Conservation (phyloP, 1,140 invertebrate genomes). For the Drosophila virilis region DNA sequence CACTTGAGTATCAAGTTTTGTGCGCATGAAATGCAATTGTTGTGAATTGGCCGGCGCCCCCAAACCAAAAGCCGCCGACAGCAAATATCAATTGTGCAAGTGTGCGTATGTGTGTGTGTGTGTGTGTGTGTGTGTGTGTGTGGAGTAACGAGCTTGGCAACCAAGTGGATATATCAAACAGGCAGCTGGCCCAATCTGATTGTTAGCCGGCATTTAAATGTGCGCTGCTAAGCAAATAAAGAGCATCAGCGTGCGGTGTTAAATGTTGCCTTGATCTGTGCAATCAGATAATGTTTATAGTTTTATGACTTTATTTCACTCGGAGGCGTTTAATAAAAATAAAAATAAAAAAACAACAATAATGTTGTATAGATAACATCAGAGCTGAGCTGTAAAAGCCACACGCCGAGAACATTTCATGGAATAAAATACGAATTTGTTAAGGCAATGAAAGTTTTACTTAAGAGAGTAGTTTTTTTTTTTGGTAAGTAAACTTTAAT, state of each 20-base stretch:
- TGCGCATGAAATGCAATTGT: conserved; percentile 76
- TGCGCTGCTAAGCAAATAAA: not conserved
- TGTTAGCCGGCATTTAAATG: conserved; percentile 32
- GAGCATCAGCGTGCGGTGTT: not conserved
- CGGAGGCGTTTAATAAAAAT: not conserved
- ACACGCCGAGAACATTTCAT: not conserved
- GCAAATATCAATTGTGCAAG: conserved; percentile 32
- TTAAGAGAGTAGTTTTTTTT: too few relatives aligned
- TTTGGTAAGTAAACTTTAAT: too few relatives aligned
- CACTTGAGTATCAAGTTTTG: conserved; percentile 77
- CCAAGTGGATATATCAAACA: conserved; percentile 25
- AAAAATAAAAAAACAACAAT: not conserved
- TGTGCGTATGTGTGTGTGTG: conserved; percentile 6
- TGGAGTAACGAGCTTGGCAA: conserved; percentile 25
- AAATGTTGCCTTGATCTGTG: not conserved
- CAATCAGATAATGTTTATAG: conserved; percentile 26
- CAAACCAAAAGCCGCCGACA: conserved; percentile 2
- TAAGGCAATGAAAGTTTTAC: not conserved
- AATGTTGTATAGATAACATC: conserved; percentile 2
- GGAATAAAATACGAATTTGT: not conserved
- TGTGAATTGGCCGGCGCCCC: conserved; percentile 63
- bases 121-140: not conserved
- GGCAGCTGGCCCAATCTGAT: conserved; percentile 20
- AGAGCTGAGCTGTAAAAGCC: not conserved
- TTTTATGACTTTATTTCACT: conserved; percentile 4